Conservation (phyloP, 2,888 invertebrate genomes). For the Dioctria rufipes region DNA sequence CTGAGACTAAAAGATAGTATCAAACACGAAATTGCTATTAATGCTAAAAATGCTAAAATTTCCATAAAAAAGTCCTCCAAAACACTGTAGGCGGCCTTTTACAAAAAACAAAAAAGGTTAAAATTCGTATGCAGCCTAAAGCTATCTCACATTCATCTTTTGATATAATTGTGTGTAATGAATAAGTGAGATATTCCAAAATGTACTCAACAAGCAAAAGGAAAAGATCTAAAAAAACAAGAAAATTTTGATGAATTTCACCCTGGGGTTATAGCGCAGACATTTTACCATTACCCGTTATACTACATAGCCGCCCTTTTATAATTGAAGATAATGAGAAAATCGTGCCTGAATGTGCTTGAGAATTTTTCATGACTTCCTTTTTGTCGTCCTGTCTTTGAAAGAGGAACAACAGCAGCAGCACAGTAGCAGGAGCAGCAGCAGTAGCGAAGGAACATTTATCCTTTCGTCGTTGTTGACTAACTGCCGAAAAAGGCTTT, state of each 20-base stretch:
- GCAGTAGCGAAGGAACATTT: slow-evolving; percentile 3
- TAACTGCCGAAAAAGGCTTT: not conserved
- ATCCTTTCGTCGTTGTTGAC: slow-evolving; percentile 30
- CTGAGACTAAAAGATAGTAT: too few species aligned
- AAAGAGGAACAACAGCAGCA: too few species aligned
- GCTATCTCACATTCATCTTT: too few species aligned
- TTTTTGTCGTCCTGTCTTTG: slow-evolving; percentile 29
- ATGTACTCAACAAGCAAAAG: not conserved
- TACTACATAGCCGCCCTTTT: slow-evolving; percentile 22
- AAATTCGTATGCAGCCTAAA: too few species aligned
- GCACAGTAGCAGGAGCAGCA: too few species aligned
- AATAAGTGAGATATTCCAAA: too few species aligned
- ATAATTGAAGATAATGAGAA: slow-evolving; percentile 48
- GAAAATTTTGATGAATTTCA: slow-evolving; percentile 24
- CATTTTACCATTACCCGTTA: slow-evolving; percentile 5
- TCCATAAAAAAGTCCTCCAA: too few species aligned
- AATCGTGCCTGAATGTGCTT: slow-evolving; percentile 46
- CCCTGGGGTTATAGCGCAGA: slow-evolving; percentile 16
- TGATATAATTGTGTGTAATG: too few species aligned
- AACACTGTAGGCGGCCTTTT: too few species aligned
- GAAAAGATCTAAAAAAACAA: not conserved
- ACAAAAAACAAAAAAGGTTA: too few species aligned
- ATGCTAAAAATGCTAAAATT: too few species aligned
- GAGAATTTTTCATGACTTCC: slow-evolving; percentile 35
- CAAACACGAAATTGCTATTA: too few species aligned